Conservation (phyloP, 2,888 invertebrate genomes). For the Troglohyphantes excavatus region DNA sequence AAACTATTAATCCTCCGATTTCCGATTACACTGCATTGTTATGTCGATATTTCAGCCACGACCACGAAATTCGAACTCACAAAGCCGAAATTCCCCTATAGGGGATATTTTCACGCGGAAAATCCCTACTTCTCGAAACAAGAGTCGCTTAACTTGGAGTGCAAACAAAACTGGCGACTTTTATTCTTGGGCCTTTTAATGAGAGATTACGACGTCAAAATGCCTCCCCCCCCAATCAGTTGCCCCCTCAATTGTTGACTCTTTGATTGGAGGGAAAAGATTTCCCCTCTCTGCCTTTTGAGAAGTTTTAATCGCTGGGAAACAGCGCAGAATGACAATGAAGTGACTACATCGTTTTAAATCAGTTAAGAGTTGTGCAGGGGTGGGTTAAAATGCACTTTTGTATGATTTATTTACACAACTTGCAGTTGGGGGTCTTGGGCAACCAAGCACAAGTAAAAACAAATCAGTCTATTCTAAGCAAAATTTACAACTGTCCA, state of each 20-base stretch:
- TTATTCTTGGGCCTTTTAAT: conserved; percentile 62
- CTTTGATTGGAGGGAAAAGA: conserved; percentile 56
- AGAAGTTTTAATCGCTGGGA: conserved; percentile 43
- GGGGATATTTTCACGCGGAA: not conserved
- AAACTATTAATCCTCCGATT: too few species aligned
- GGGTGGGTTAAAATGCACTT: not conserved
- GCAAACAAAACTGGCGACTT: conserved; percentile 55
- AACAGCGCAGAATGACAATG: conserved; percentile 24
- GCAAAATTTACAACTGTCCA: too few species aligned
- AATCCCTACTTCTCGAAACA: conserved; percentile 32
- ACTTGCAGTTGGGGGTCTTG: too few species aligned
- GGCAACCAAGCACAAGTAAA: too few species aligned
- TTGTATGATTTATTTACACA: too few species aligned
- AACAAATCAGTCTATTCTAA: too few species aligned
- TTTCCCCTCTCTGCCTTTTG: not conserved
- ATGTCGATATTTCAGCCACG: too few species aligned
- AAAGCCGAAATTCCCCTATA: conserved; percentile 26
- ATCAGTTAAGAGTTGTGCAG: not conserved
- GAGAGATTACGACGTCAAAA: conserved; percentile 70
- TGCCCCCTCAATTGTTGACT: conserved; percentile 45
- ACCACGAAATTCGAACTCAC: too few species aligned
- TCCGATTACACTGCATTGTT: too few species aligned
- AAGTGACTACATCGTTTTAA: not conserved
- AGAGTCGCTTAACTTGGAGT: conserved; percentile 35
- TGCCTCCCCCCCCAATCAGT: conserved; percentile 59